phyloP scores from a whole-genome alignment of 1,140 invertebrate genomes.

The Temnothorax curvispinosus region DNA sequence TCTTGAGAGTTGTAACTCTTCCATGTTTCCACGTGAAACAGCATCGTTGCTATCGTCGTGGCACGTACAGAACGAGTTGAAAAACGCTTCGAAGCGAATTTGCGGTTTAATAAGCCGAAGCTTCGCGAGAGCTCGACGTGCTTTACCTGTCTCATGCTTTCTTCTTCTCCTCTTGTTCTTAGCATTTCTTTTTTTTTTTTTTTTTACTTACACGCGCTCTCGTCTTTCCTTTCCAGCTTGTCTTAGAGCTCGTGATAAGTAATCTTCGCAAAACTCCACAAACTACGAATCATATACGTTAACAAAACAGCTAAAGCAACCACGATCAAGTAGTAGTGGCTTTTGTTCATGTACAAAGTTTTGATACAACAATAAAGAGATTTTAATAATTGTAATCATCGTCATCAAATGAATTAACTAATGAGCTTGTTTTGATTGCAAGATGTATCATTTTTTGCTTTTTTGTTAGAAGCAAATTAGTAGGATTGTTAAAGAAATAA shows the following conservation, averaged over 20 bases:
- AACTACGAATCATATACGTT: constrained; percentile 37
- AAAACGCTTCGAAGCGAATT: constrained; percentile 72
- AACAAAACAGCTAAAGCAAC: neutral
- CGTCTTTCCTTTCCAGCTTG: constrained; percentile 15
- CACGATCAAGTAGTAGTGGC: neutral
- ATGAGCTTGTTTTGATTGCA: neutral
- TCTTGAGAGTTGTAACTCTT: constrained; percentile 59
- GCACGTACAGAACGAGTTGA: constrained; percentile 66
- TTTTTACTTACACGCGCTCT: neutral
- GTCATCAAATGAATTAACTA: neutral
- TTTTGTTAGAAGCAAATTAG: neutral
- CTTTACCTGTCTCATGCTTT: neutral
- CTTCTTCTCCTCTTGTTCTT: constrained; percentile 15
- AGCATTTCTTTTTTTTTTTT: neutral
- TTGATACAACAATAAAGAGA: neutral
- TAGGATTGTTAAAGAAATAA: neutral
- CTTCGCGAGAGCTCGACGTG: constrained; percentile 63
- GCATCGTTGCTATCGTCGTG: constrained; percentile 40
- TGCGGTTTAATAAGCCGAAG: constrained; percentile 79
- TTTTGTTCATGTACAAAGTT: neutral
- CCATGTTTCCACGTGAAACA: constrained; percentile 36
- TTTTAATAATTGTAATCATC: neutral
- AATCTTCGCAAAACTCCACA: neutral
- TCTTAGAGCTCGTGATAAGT: constrained; percentile 6
- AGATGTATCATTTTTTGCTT: neutral